Base-by-base conservation (phyloP, 1,140 invertebrate genomes). In the Euwallacea fornicatus region DNA sequence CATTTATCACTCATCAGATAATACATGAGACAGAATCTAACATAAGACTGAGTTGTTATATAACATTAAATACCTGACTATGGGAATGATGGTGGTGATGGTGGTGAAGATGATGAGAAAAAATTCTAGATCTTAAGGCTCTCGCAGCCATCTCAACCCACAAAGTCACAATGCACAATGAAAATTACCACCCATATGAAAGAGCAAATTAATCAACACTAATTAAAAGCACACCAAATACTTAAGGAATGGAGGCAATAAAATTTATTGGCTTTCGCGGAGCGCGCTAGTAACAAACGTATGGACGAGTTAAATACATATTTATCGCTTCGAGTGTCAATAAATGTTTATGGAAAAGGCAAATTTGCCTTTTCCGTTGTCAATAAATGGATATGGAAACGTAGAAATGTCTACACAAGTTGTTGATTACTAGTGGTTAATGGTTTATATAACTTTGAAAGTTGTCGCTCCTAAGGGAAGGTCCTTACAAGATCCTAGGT, bases 141-240 rank as follows among this genome's bases (percentile, higher is more conserved):
- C 47, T 63, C 11, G 61, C 61, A 46, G 42, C 61, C 13, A 63
- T 63, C 47, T 42, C 16, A 46, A 16, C 42, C 42, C 61, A 50
- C 44, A 44, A 63, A 63, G 44, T 63, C 61, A n/a, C 43, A 46
- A 21, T 63, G 15, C n/a, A 47, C 13, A 63, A 50, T 13, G 42
- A 16, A 47, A 46, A 44, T n/a, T n/a, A 47, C 13, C 8, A 41
- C 13, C 61, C 61, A 63, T 42, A 13, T 46, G 13, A 63, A 61
- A 61, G 8, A 10, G 10, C 41, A 54, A 66, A 42, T 50, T 66
- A 41, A 66, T 66, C 9, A 64, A 50, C 33, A 64, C 43, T 15
- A 66, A 54, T 66, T 43, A 66, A 55, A 59, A 50, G 16, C 42
- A 47, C 50, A 66, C 43, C 58, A 21, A 46, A 63, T 53, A 56